Evolutionary conservation across 2,797 vertebrate species (phyloP).

Genomic region (Pseudomugil gertrudae): DNA sequence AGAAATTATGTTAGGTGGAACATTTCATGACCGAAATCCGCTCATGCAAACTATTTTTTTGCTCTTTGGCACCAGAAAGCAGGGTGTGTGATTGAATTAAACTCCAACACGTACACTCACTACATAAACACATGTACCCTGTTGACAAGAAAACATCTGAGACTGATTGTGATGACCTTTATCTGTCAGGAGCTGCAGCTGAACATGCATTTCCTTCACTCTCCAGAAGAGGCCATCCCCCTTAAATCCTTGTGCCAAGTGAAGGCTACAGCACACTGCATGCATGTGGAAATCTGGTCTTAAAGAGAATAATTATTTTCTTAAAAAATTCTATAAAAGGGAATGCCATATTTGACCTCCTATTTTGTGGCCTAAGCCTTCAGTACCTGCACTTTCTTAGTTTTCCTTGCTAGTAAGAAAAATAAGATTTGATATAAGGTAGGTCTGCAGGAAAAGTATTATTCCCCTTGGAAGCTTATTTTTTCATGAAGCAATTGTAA

Average conservation of each 20-base stretch:
- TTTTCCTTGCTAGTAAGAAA: neutral
- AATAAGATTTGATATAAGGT: neutral
- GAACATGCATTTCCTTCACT: conserved; percentile 11
- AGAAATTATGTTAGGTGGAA: too few relatives aligned
- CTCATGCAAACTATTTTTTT: neutral
- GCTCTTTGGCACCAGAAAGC: neutral
- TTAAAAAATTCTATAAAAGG: neutral
- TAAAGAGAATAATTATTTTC: neutral
- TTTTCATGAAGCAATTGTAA: conserved; percentile 29
- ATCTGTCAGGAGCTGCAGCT: neutral
- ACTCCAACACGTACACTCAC: neutral
- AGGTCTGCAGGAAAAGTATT: conserved; percentile 16
- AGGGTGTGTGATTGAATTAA: neutral
- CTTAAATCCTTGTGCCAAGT: conserved; percentile 13
- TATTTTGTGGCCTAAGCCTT: neutral
- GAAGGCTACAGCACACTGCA: neutral
- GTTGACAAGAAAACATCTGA: neutral
- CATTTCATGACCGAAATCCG: neutral
- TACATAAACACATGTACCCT: neutral
- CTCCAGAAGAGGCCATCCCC: conserved; percentile 58
- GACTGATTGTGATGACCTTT: neutral
- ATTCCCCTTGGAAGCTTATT: conserved; percentile 28
- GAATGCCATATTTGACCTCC: neutral
- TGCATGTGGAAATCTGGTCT: neutral
- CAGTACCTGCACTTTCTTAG: neutral